These are phyloP conservation scores for Lasioglossum morio DNA, from an alignment of 2,888 invertebrate genomes.

Conservation along the genomic window DNA sequence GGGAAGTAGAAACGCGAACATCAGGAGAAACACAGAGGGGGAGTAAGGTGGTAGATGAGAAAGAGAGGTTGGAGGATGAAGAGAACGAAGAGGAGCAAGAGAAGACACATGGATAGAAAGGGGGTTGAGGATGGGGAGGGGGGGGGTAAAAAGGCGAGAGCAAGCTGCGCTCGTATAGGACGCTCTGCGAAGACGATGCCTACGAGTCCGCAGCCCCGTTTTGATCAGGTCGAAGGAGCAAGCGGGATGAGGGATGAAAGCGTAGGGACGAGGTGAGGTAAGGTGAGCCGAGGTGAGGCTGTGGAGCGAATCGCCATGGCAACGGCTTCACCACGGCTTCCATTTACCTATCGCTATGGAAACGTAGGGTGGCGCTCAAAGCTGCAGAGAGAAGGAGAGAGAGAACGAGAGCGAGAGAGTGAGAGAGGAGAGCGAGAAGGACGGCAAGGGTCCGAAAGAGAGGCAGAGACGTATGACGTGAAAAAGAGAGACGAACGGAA, in stretches of 20 bases:
- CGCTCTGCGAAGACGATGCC: constrained; percentile 63
- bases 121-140: not conserved
- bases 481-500: constrained; percentile 34
- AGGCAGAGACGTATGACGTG: constrained; percentile 14
- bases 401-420: constrained; percentile 60
- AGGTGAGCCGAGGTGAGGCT: constrained; percentile 76
- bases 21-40: not conserved
- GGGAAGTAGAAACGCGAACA: not conserved
- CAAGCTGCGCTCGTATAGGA: constrained; percentile 64
- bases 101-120: not conserved
- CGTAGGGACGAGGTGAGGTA: constrained; percentile 73
- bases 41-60: not conserved
- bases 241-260: constrained; percentile 70
- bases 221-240: constrained; percentile 72
- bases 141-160: constrained; percentile 49
- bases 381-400: constrained; percentile 71
- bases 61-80: not conserved
- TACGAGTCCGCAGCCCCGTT: constrained; percentile 71
- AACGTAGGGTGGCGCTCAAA: constrained; percentile 83
- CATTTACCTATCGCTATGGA: constrained; percentile 84
- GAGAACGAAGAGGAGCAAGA: constrained; percentile 38
- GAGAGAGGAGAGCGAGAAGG: constrained; percentile 57
- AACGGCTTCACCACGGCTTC: constrained; percentile 84
- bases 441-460: constrained; percentile 17
- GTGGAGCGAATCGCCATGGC: constrained; percentile 83